Conservation (phyloP, 1,140 invertebrate species). For the Magallana angulata region DNA sequence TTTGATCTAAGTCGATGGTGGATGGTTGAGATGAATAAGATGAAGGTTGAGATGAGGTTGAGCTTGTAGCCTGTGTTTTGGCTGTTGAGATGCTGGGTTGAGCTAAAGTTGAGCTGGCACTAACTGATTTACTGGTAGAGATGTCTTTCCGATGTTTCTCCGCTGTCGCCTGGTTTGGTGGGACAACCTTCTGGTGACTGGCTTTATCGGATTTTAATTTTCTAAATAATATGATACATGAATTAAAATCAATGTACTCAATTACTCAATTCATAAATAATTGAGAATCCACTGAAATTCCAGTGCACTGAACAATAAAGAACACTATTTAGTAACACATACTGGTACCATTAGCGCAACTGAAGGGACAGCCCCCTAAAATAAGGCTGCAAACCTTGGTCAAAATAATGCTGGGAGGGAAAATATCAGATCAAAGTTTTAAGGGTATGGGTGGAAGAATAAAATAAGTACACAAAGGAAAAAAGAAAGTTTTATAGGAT, state of each 20-base stretch:
- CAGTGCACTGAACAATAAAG: neutral
- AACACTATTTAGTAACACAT: neutral
- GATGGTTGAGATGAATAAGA: neutral
- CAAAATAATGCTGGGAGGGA: neutral
- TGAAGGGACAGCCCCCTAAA: neutral
- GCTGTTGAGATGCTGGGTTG: neutral
- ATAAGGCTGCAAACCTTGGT: conserved; percentile 10
- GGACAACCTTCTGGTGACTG: neutral
- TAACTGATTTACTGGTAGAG: neutral
- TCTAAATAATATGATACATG: conserved; percentile 7
- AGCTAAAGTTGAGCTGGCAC: neutral
- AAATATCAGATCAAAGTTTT: neutral
- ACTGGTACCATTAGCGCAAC: neutral
- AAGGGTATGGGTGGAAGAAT: neutral
- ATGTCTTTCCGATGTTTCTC: neutral
- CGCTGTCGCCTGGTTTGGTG: neutral
- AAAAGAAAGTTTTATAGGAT: neutral
- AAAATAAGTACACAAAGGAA: neutral
- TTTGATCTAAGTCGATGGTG: neutral
- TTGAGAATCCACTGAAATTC: conserved; percentile 9
- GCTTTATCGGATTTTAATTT: conserved; percentile 3
- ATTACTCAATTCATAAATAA: conserved; percentile 6
- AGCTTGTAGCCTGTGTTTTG: neutral
- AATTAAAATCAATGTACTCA: conserved; percentile 8
- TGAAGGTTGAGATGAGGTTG: neutral